A percentile compares a stretch with the other conserved stretches of the same genome.
Evolutionary conservation across 2,888 invertebrate species (phyloP).

Genomic region (Autographa pulchrina): DNA sequence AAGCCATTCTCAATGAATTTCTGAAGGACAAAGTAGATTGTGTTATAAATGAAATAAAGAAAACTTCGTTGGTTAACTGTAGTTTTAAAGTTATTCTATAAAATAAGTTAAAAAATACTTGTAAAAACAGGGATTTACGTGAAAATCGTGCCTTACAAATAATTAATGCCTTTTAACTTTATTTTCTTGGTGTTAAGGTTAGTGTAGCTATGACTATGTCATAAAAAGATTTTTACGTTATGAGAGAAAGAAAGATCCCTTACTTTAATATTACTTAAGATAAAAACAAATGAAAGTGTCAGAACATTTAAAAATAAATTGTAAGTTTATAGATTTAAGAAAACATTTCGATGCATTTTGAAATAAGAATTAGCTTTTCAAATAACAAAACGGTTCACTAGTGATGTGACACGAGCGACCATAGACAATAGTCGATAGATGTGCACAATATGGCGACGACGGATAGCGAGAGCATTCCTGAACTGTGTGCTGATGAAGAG

Average conservation of each 20-base stretch:
- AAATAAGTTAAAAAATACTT: too few species aligned
- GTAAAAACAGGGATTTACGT: too few species aligned
- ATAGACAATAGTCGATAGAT: slow-evolving; percentile 66
- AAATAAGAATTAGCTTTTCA: slow-evolving; percentile 18
- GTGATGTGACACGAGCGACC: slow-evolving; percentile 35
- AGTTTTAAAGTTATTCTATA: too few species aligned
- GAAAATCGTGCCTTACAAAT: too few species aligned
- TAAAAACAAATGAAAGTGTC: background rate
- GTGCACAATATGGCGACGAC: slow-evolving; percentile 81
- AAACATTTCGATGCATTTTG: background rate
- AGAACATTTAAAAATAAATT: background rate
- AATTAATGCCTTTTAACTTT: too few species aligned
- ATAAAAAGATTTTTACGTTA: too few species aligned
- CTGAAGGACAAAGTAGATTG: background rate
- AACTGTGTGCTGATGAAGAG: slow-evolving; percentile 85
- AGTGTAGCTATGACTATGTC: too few species aligned
- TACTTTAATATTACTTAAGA: background rate
- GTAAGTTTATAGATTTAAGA: background rate
- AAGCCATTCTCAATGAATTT: background rate
- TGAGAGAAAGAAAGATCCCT: background rate
- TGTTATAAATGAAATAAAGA: background rate
- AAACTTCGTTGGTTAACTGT: background rate
- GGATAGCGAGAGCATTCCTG: slow-evolving; percentile 70
- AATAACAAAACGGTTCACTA: slow-evolving; percentile 15
- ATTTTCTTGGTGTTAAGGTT: too few species aligned